Evolutionary conservation across 2,113 vertebrate genomes (phyloP).

Genomic region (Corydoras sp.): DNA sequence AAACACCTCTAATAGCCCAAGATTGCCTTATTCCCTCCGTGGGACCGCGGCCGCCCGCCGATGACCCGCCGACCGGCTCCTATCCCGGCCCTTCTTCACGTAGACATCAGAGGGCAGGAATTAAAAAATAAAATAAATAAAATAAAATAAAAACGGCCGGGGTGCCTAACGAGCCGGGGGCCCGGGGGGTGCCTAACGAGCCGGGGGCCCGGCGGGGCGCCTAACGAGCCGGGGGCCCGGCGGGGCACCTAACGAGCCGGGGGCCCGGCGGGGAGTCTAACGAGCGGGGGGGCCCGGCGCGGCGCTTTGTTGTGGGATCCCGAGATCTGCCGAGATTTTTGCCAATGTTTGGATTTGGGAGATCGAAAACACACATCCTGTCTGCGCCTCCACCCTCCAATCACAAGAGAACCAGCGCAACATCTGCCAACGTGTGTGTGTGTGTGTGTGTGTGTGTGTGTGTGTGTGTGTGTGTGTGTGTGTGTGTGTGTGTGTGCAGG

Average conservation of each 20-base stretch:
- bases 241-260: not conserved
- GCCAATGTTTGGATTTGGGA: conserved; percentile 42
- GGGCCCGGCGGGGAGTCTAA: not conserved
- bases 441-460: no score
- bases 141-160: no score
- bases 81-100: conserved; percentile 14
- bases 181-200: no score
- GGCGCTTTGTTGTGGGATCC: conserved; percentile 41
- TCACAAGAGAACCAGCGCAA: conserved; percentile 1
- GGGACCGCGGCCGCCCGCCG: not conserved
- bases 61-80: conserved; percentile 5
- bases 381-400: conserved; percentile 40
- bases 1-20: conserved; percentile 30
- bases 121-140: conserved; percentile 9
- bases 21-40: conserved; percentile 16
- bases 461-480: no score
- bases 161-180: no score
- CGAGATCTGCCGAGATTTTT: conserved; percentile 8
- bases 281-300: conserved; percentile 18
- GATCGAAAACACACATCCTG: conserved; percentile 44
- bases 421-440: no score
- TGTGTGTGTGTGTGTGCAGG: no score
- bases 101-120: conserved; percentile 32
- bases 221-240: no score
- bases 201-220: no score